Conservation (phyloP, 2,888 invertebrate species). For the Tribolium freemani region DNA sequence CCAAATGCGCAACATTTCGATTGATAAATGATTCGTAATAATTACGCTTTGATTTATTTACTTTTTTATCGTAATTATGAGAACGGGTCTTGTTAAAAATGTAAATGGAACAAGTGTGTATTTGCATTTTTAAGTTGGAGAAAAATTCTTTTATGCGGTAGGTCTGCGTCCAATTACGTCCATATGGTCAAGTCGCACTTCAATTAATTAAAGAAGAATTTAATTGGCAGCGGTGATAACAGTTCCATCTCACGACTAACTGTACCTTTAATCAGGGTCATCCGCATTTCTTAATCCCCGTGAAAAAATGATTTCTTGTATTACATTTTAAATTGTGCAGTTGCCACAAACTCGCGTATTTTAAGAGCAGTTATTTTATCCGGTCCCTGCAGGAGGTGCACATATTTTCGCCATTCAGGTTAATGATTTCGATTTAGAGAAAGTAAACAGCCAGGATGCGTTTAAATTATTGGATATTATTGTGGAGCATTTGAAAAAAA, state of each 20-base stretch:
- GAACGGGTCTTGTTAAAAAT: neutral
- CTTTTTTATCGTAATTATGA: neutral
- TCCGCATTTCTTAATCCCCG: neutral
- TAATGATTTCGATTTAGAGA: conserved; percentile 30
- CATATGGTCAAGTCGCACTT: neutral
- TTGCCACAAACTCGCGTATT: conserved; percentile 13
- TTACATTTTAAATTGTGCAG: neutral
- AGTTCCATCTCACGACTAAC: conserved; percentile 17
- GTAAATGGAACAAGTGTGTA: conserved; percentile 1
- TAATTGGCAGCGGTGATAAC: conserved; percentile 14
- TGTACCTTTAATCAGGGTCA: conserved; percentile 9
- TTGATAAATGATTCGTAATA: neutral
- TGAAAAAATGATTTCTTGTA: neutral
- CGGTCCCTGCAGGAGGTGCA: conserved; percentile 15
- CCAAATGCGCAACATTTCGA: neutral
- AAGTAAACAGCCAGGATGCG: conserved; percentile 11
- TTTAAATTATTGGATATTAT: conserved; percentile 21
- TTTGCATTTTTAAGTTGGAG: neutral
- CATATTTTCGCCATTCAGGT: conserved; percentile 24
- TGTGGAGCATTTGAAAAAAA: conserved; percentile 18
- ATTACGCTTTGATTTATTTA: neutral
- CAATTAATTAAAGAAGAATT: conserved; percentile 27
- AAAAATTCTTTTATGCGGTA: conserved; percentile 17
- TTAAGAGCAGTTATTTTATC: conserved; percentile 14
- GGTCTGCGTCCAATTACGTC: conserved; percentile 13